Base-by-base conservation (phyloP, 1,140 invertebrate species). In the Aphelinus certus region DNA sequence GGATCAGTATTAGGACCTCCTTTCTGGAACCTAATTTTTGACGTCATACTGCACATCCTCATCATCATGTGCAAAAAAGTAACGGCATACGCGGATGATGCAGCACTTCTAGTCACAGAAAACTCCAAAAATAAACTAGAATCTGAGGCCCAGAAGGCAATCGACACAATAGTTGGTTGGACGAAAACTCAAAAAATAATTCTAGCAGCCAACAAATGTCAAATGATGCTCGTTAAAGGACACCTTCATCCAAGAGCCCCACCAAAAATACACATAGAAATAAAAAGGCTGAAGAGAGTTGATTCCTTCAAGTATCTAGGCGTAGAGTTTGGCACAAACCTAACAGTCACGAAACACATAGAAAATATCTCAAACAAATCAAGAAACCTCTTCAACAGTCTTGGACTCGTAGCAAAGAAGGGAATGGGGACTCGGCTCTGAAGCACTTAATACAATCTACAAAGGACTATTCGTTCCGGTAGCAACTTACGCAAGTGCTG, bases 391-490 rank as follows among this genome's bases (percentile, higher is more conserved):
- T 53, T 53, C 51, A 4, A 53, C 9, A 53, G 9, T 5, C 4
- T 53, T 4, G 9, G 51, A 53, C 4, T 5, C 51, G 4, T 78
- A 2, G 72, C 75, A n/a, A 9, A 68, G 63, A 57, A 65, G n/a
- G 47, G 46, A 56, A 3, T 79, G 78, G 71, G 77, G 77, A 0
- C 48, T 78, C 10, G 58, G 56, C 4, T 63, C 42, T 56, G 3
- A 4, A 0, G 53, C 69, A 1, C 43, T 74, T 7, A 60, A 43
- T 7, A 74, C 49, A 2, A 61, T 73, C 0, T 76, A 76, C n/a
- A 66, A 53, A 42, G 77, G 68, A 9, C 26, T 79, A 3, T 53
- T 73, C 2, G 75, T 74, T 3, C 64, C 75, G 1, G 68, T 71
- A 3, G 26, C 57, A 1, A 75, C 75, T 1, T 74, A 78, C 46